Base-by-base conservation (phyloP, 2,113 vertebrate species). In the Rhinopomastus cyanomelas region DNA sequence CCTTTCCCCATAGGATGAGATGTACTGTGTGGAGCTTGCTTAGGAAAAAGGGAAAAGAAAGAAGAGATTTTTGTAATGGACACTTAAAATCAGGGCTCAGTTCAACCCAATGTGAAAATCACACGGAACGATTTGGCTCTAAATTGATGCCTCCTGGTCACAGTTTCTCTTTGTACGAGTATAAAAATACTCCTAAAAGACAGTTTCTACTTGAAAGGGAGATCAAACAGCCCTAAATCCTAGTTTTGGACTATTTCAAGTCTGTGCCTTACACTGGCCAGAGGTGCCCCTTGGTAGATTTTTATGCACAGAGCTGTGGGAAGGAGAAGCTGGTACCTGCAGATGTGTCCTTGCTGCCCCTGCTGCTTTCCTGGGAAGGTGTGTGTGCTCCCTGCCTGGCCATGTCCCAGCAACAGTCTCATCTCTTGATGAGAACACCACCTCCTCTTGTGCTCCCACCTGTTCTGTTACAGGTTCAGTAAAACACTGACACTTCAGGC, bases 141-240 rank as follows among this genome's bases (percentile, higher is more conserved):
- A 73, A 84, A 76, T n/a, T 66, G 51, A 29, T 66, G 75, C 62
- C 64, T 69, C 66, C 62, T 51, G 46, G n/a, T 61, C 72, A 15
- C 37, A 66, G 11, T 76, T 90, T 82, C 60, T 82, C 42, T 77
- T n/a, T n/a, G n/a, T 65, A 53, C 10, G 22, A 75, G 16, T 90
- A n/a, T n/a, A n/a, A n/a, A n/a, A n/a, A 76, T 57, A 93, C 85
- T 88, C 87, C 61, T 62, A 55, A 36, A 56, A 85, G 62, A 52
- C 60, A 87, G 4, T 72, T 88, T 81, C 22, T 60, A 15, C 10
- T 39, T 42, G 48, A 89, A 89, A 82, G 29, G 19, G 36, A 39
- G 65, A 85, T 73, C 64, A 85, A 81, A 73, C 85, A 80, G 59
- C 42, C 16, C 21, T 73, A 74, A 89, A 53, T 66, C 42, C 42